Percentiles rank a stretch among this genome's conserved stretches.
Conservation (phyloP, 2,888 invertebrate species). For the Amiota communis region DNA sequence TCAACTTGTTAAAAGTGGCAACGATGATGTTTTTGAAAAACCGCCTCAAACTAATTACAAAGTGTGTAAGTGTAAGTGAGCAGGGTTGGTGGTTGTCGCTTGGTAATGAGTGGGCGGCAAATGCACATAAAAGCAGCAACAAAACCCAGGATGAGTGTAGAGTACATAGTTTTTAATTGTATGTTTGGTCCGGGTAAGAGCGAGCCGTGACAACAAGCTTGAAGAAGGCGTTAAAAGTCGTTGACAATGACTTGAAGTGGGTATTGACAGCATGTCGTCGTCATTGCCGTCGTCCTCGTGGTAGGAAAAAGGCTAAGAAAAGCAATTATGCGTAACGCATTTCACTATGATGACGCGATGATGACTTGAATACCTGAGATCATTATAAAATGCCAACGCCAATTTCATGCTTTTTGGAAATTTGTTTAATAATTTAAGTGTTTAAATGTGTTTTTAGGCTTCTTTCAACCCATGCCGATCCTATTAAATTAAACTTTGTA, state of each 20-base stretch:
- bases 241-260: slow-evolving; percentile 1
- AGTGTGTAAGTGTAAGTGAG: slow-evolving; percentile 35
- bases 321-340: slow-evolving; percentile 14
- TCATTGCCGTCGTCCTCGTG: neutral
- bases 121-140: neutral
- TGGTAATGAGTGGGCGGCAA: neutral
- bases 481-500: slow-evolving; percentile 46
- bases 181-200: no score
- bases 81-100: no score
- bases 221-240: neutral
- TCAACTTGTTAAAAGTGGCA: slow-evolving; percentile 50
- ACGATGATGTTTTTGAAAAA: slow-evolving; percentile 55
- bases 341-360: slow-evolving; percentile 3
- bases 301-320: neutral
- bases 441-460: neutral
- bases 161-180: no score
- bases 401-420: neutral
- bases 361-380: neutral
- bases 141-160: neutral
- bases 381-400: neutral
- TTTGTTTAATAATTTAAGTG: neutral
- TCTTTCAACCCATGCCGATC: neutral
- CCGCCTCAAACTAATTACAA: slow-evolving; percentile 64
- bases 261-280: slow-evolving; percentile 14
- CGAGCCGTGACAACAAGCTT: neutral